These are phyloP conservation scores for Chrysolophus pictus DNA, from an alignment of 2,797 vertebrate genomes.

Conservation along the genomic window DNA sequence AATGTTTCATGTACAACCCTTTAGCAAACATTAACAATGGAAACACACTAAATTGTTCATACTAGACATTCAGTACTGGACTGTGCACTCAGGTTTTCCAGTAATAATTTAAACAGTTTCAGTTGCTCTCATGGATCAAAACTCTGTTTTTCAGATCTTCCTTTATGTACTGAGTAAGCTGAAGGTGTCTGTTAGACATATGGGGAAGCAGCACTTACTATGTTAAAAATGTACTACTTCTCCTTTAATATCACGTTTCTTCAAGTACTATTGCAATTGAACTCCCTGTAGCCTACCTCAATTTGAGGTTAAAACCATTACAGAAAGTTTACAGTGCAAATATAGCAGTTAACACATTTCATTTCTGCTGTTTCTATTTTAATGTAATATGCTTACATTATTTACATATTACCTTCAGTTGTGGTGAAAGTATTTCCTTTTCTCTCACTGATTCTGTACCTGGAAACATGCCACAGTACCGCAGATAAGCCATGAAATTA, in stretches of 20 bases:
- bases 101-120: neutral
- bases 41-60: neutral
- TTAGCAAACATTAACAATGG: neutral
- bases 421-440: slow-evolving; percentile 84
- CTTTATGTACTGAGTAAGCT: neutral
- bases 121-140: too few species aligned
- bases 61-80: neutral
- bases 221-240: neutral
- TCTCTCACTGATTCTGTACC: slow-evolving; percentile 56
- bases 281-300: neutral
- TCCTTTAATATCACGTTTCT: neutral
- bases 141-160: neutral
- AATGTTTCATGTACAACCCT: neutral
- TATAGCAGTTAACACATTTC: neutral
- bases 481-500: slow-evolving; percentile 81
- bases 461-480: slow-evolving; percentile 78
- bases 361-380: neutral
- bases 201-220: neutral
- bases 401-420: slow-evolving; percentile 85
- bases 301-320: neutral
- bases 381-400: neutral
- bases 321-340: neutral
- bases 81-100: neutral
- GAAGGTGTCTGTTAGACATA: neutral
- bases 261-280: neutral